phyloP scores from a whole-genome alignment of 2,797 vertebrate species.

The Etheostoma nigrum region DNA sequence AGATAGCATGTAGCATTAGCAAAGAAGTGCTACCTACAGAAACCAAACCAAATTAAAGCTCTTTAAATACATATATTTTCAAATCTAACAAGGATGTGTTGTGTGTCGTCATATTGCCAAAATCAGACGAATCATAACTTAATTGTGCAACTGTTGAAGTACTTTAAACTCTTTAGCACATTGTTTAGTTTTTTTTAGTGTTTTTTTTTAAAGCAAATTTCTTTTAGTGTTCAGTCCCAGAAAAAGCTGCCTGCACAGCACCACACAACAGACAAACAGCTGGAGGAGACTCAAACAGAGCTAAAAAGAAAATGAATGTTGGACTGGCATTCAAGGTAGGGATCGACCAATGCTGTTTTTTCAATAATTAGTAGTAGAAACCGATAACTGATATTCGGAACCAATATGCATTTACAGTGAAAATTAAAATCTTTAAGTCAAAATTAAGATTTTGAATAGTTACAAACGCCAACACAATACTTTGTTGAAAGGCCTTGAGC shows the following conservation, averaged over 20 bases:
- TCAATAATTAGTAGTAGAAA: too few species aligned
- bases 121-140: not conserved
- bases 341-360: too few species aligned
- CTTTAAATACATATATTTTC: not conserved
- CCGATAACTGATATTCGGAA: too few species aligned
- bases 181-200: not conserved
- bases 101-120: not conserved
- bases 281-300: not conserved
- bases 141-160: too few species aligned
- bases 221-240: not conserved
- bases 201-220: too few species aligned
- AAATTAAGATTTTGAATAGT: too few species aligned
- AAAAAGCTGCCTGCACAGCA: not conserved
- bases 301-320: conserved; percentile 2
- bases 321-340: not conserved
- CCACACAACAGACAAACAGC: not conserved
- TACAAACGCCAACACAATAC: too few species aligned
- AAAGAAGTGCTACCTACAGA: not conserved
- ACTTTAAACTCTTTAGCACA: not conserved
- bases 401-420: too few species aligned
- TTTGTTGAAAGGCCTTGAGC: too few species aligned
- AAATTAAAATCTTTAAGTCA: too few species aligned
- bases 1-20: not conserved
- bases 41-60: not conserved
- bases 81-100: too few species aligned